phyloP scores from a whole-genome alignment of 2,888 invertebrate genomes.

The Tenthredo livida region DNA sequence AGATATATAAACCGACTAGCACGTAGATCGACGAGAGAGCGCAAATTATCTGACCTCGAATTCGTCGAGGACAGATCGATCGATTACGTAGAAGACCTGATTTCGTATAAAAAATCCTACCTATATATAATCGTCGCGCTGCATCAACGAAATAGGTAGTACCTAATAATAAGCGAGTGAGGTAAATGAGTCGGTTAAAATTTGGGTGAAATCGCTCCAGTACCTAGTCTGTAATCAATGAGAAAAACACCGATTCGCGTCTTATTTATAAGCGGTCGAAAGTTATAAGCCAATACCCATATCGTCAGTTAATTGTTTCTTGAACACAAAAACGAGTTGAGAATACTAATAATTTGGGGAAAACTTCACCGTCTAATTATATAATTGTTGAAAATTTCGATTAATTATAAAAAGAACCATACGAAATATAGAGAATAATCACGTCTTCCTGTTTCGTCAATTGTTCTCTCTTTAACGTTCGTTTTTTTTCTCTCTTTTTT shows the following conservation, averaged over 20 bases:
- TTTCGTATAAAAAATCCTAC: background rate
- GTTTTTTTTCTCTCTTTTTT: no score
- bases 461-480: background rate
- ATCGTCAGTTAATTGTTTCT: background rate
- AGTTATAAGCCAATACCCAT: background rate
- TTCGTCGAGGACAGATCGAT: conserved; percentile 43
- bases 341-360: no score
- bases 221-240: background rate
- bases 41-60: conserved; percentile 33
- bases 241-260: background rate
- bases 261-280: background rate
- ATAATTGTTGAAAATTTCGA: no score
- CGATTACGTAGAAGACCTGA: conserved; percentile 16
- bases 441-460: background rate
- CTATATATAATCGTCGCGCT: background rate
- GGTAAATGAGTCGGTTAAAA: background rate
- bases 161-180: background rate
- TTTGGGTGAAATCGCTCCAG: background rate
- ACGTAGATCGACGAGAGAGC: background rate
- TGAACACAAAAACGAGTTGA: background rate
- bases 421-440: background rate
- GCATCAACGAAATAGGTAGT: background rate
- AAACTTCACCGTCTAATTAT: no score
- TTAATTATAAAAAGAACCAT: background rate
- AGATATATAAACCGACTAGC: background rate